Conservation (phyloP, 2,113 vertebrate genomes). For the Thunnus thynnus region DNA sequence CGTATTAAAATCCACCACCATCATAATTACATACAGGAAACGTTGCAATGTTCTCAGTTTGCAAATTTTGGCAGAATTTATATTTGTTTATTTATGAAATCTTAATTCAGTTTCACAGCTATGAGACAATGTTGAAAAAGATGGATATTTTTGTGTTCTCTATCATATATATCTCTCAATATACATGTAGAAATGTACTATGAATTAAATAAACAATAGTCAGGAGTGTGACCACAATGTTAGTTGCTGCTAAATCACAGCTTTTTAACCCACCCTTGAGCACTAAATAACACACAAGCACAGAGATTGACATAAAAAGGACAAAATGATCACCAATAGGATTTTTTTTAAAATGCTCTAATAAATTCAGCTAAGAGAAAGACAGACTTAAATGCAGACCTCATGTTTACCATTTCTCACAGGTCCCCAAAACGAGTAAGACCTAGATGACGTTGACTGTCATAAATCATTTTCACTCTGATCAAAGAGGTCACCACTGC, state of each 20-base stretch:
- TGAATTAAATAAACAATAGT: slow-evolving; percentile 77
- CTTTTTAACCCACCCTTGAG: slow-evolving; percentile 72
- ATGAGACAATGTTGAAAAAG: slow-evolving; percentile 67
- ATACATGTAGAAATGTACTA: slow-evolving; percentile 68
- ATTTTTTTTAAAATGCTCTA: slow-evolving; percentile 77
- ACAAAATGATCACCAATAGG: slow-evolving; percentile 80
- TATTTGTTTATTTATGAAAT: slow-evolving; percentile 66
- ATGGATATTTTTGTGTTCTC: slow-evolving; percentile 58
- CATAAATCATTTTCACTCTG: slow-evolving; percentile 69
- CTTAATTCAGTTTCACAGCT: slow-evolving; percentile 72
- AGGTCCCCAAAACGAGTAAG: slow-evolving; percentile 58
- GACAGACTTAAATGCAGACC: slow-evolving; percentile 76
- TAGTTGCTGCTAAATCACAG: slow-evolving; percentile 72
- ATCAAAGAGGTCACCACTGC: slow-evolving; percentile 71
- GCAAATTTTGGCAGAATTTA: slow-evolving; percentile 76
- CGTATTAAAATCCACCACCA: slow-evolving; percentile 74
- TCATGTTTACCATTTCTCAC: slow-evolving; percentile 62
- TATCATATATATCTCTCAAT: slow-evolving; percentile 63
- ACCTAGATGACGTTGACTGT: slow-evolving; percentile 60
- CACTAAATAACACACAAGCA: slow-evolving; percentile 82
- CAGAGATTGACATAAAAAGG: slow-evolving; percentile 77
- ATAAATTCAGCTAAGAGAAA: slow-evolving; percentile 80
- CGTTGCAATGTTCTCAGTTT: slow-evolving; percentile 69
- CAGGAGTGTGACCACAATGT: slow-evolving; percentile 78
- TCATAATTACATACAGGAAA: slow-evolving; percentile 71